A percentile compares a stretch with the other conserved stretches of the same genome.
These are phyloP conservation scores for Exephanes ischioxanthus DNA, from an alignment of 2,888 invertebrate genomes.

Conservation along the genomic window DNA sequence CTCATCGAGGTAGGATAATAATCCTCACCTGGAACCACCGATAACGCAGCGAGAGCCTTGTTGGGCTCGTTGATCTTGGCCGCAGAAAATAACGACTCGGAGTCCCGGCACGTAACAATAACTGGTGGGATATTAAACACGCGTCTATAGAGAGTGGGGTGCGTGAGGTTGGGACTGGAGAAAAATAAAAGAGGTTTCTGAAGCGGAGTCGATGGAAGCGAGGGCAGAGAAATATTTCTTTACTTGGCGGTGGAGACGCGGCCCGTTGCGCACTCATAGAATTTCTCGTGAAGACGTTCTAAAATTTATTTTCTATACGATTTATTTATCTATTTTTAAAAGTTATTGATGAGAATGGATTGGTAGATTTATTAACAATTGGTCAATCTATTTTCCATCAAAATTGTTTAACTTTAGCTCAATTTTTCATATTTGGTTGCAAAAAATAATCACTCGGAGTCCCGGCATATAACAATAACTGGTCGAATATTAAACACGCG, in stretches of 20 bases:
- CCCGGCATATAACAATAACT: neutral
- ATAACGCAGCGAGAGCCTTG: constrained; percentile 34
- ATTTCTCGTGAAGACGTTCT: no score
- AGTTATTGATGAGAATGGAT: no score
- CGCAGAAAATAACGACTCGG: neutral
- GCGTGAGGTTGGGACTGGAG: no score
- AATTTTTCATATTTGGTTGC: neutral
- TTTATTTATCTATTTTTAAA: no score
- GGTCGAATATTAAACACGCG: no score
- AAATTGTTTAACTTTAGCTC: no score
- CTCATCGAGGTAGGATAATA: constrained; percentile 54
- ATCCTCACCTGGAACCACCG: constrained; percentile 49
- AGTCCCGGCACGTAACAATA: neutral
- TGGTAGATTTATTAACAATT: no score
- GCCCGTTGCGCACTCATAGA: no score
- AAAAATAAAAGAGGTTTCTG: neutral
- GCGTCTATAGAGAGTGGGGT: neutral
- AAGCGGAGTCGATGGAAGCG: neutral
- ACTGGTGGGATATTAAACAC: neutral
- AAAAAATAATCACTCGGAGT: neutral
- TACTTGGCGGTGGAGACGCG: no score
- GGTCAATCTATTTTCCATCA: no score
- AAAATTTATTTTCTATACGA: no score
- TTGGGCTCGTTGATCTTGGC: neutral
- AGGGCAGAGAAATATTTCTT: no score